phyloP scores from a whole-genome alignment of 2,797 vertebrate genomes.

The Poeciliopsis turneri region DNA sequence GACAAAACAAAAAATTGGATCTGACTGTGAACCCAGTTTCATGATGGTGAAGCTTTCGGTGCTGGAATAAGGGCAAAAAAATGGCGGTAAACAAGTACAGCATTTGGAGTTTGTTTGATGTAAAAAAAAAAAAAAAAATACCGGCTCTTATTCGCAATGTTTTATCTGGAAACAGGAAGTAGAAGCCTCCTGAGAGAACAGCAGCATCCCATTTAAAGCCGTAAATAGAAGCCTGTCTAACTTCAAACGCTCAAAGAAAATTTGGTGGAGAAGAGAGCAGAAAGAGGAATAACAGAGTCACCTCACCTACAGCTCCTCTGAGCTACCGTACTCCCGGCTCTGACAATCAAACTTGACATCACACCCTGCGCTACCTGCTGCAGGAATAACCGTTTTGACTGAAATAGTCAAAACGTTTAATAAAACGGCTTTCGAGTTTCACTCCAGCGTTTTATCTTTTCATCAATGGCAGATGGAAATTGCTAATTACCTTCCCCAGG shows the following conservation, averaged over 20 bases:
- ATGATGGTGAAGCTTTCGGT: not conserved
- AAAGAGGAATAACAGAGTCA: not conserved
- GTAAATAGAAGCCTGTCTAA: not conserved
- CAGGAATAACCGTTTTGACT: not conserved
- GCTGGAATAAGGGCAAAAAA: not conserved
- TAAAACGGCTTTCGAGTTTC: slow-evolving; percentile 1
- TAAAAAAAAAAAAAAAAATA: not conserved
- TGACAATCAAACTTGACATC: slow-evolving; percentile 35
- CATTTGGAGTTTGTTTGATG: not conserved
- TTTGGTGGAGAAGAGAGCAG: not conserved
- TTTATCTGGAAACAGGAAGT: not conserved
- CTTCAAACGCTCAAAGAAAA: not conserved
- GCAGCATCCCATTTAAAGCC: slow-evolving; percentile 2
- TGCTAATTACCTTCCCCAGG: slow-evolving; percentile 54
- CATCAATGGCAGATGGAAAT: slow-evolving; percentile 59
- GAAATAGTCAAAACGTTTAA: slow-evolving; percentile 16
- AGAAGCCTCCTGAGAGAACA: not conserved
- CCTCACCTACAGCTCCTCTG: not conserved
- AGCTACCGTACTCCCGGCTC: slow-evolving; percentile 3
- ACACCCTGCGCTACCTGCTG: not conserved
- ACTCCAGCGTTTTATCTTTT: slow-evolving; percentile 32
- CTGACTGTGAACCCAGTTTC: not conserved
- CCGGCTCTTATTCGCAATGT: not conserved
- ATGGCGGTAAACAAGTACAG: not conserved
- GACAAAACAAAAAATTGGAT: not conserved